These are phyloP conservation scores for Chromoteleia sp. DNA, from an alignment of 2,888 invertebrate genomes.

Conservation along the genomic window DNA sequence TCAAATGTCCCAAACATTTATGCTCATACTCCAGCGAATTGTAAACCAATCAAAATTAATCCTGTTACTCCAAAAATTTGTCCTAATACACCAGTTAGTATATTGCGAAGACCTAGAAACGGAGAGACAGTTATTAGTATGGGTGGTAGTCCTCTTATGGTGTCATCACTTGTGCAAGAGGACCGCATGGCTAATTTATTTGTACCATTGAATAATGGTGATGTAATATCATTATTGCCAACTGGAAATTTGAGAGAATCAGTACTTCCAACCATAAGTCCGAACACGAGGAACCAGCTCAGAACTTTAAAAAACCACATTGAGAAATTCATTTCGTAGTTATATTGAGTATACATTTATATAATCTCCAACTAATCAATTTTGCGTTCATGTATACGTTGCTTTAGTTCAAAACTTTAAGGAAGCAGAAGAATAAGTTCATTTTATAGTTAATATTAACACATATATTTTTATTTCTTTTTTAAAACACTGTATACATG, in stretches of 20 bases:
- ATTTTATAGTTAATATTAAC: too few species aligned
- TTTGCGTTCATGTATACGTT: not conserved
- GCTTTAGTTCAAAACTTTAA: too few species aligned
- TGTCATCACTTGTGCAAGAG: conserved; percentile 84
- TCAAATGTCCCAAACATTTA: conserved; percentile 53
- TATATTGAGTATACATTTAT: not conserved
- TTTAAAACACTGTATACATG: too few species aligned
- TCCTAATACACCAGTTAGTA: conserved; percentile 87
- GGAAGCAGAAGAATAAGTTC: too few species aligned
- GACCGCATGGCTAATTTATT: conserved; percentile 88
- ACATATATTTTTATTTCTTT: too few species aligned
- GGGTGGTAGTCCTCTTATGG: conserved; percentile 89
- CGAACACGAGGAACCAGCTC: conserved; percentile 50
- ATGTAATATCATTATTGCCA: conserved; percentile 88
- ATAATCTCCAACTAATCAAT: not conserved
- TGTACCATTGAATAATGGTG: conserved; percentile 88
- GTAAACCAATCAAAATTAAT: conserved; percentile 55
- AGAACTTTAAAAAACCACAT: conserved; percentile 63
- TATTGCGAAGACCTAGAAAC: conserved; percentile 87
- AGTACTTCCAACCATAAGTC: conserved; percentile 61
- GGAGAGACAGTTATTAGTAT: conserved; percentile 89
- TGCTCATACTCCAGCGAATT: conserved; percentile 55
- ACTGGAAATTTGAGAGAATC: conserved; percentile 63
- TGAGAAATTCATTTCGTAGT: conserved; percentile 66
- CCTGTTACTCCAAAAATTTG: conserved; percentile 85